Evolutionary conservation across 2,113 vertebrate species (phyloP), one percentile per base, ranked within the genome.

Genomic region (Nestor notabilis): DNA sequence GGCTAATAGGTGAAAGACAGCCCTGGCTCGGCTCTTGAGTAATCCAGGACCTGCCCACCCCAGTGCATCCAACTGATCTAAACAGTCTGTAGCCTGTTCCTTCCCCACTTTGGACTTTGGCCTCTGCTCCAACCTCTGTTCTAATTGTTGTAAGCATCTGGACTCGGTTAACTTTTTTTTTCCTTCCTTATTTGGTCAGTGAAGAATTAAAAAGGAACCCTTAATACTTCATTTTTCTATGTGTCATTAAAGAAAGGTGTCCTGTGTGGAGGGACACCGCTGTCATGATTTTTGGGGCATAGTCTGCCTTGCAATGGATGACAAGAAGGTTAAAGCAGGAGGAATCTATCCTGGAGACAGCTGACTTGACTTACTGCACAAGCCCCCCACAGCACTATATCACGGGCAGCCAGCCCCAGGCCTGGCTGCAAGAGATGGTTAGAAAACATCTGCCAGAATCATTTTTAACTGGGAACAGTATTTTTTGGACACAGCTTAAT

Each of bases 301-400:
- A 31, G 10, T 50, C 37, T 71, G 35, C 24, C 2, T 0, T 5
- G 15, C 41, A 52, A 35, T 31, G 31, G n/a, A 16, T 0, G 1
- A 17, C 0, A 2, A 60, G 69, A 56, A 49, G 41, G 23, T 37
- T 8, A 18, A 80, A 86, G 23, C 19, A 24, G 23, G 17, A 70
- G 60, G 83, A 88, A 83, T 83, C 33, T 41, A n/a, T 56, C 53
- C 86, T 43, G 64, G 63, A 68, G 91, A 4, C 24, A 80, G 24
- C 39, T 33, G 58, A 35, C 12, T 76, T 29, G 58, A 35, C 12
- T 76, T 29, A 19, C 16, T 1, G 1, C 63, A 47, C 35, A 27
- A 70, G 29, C 41, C 56, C 89, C 35, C 61, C 21, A 2, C 53
- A 35, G 63, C 56, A 13, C 24, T 28, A 0, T 5, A 4, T 39